Conservation (phyloP, 2,888 invertebrate genomes). For the Brassicogethes aeneus region DNA sequence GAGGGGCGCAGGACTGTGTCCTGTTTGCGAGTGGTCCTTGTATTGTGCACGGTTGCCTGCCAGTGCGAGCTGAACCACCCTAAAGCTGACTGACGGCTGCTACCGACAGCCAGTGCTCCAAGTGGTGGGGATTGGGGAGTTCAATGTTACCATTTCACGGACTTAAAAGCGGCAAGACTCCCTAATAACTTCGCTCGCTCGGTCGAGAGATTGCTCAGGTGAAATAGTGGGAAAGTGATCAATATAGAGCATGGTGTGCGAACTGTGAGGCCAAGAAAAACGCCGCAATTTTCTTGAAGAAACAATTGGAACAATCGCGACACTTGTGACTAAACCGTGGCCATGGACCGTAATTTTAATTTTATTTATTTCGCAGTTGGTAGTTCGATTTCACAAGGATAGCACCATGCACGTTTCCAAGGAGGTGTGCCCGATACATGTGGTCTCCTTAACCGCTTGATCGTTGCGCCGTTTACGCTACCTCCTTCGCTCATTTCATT, state of each 20-base stretch:
- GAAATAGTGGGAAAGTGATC: constrained; percentile 28
- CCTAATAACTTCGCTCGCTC: constrained; percentile 15
- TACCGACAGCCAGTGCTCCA: background rate
- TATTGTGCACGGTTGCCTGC: constrained; percentile 20
- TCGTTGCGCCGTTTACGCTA: constrained; percentile 2
- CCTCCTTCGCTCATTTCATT: too few species aligned
- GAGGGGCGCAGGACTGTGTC: constrained; percentile 5
- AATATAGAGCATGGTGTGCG: constrained; percentile 25
- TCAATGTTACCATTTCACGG: constrained; percentile 22
- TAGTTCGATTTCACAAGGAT: constrained; percentile 8
- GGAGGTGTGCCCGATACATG: constrained; percentile 22
- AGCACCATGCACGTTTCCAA: constrained; percentile 16
- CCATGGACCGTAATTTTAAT: background rate
- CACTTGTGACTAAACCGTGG: background rate
- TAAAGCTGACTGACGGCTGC: background rate
- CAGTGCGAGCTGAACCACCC: constrained; percentile 3
- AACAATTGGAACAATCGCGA: too few species aligned
- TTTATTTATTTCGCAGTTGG: background rate
- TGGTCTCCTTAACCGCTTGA: constrained; percentile 9
- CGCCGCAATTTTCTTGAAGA: too few species aligned
- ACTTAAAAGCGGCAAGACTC: constrained; percentile 16
- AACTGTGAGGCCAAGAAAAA: too few species aligned
- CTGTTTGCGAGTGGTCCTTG: constrained; percentile 17
- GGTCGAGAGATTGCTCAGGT: constrained; percentile 22
- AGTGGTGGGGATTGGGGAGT: constrained; percentile 14